Evolutionary conservation across 2,888 invertebrate genomes (phyloP), one percentile per base, ranked within the genome.

Genomic region (Calameuta filiformis): DNA sequence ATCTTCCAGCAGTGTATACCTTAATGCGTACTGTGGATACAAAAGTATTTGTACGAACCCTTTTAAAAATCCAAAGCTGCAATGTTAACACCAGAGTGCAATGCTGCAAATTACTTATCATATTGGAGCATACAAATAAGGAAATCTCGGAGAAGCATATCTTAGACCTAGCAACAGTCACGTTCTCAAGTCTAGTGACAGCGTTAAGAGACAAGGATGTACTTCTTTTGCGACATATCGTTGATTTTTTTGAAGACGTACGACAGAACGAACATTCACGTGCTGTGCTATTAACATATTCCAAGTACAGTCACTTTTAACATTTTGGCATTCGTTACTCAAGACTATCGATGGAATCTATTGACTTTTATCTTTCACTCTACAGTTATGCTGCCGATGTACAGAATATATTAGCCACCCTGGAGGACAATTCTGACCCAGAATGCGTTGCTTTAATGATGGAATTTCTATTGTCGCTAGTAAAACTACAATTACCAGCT

Each of bases 1-100:
- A 97, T 90, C 91, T 95, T 79, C 95, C 96, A 0, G 96, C 95
- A 0, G 93, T 96, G 69, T 95, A 96, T 86, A 94, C 95, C 0
- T 92, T 97, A 40, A 94, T 96, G 92, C 93, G 95, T 81, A 94
- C 94, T 11, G 94, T 96, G 0, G 95, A 96, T 85, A 94, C 94
- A 1, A 95, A 95, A 87, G 93, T 93, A 80, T 94, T 96, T 90
- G 92, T 95, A 69, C 93, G 93, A 73, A 93, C 93, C 83, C 92
- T 95, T 80, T 92, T 95, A 56, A 93, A 92, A 83, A 92, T 95
- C 80, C 94, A 94, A 87, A 89, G 89, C 68, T 85, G 85, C 30
- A 90, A 87, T 81, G 82, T 89, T 12, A 90, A 92, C 81, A 92
- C 92, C 12, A 92, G 93, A 85, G 92, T 94, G 4, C 93, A 93